These are phyloP conservation scores for Acanthopleura granulata DNA, from an alignment of 2,888 invertebrate genomes.

Conservation along the genomic window DNA sequence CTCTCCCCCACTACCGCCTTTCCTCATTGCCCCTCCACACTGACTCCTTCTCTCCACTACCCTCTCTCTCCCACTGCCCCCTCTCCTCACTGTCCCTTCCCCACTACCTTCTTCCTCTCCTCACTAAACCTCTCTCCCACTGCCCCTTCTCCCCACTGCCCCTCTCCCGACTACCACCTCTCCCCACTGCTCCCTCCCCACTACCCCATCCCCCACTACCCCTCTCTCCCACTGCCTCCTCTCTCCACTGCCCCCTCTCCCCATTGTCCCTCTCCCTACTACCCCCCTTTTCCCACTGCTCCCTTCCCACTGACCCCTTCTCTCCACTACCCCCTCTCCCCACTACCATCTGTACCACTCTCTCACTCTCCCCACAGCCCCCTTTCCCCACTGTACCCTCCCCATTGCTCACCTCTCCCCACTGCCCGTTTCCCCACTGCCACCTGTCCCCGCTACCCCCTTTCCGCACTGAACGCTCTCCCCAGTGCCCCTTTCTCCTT, in stretches of 20 bases:
- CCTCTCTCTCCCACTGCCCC: neutral
- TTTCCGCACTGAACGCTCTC: neutral
- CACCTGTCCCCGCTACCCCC: neutral
- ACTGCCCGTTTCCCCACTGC: neutral
- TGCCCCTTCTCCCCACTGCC: neutral
- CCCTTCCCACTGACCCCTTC: constrained; percentile 8
- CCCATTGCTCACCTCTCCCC: neutral
- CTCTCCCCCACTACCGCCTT: neutral
- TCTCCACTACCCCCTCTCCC: neutral
- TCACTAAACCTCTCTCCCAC: neutral
- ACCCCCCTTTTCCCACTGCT: neutral
- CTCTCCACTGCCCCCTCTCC: neutral
- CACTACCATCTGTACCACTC: neutral
- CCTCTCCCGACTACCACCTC: neutral
- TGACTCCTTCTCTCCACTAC: neutral
- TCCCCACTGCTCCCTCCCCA: neutral
- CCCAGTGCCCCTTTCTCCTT: neutral
- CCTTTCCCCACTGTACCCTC: neutral
- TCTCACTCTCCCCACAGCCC: neutral
- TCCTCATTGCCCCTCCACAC: neutral
- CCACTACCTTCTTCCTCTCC: neutral
- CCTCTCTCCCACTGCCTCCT: neutral
- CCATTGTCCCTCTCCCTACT: neutral
- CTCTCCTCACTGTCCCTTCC: neutral
- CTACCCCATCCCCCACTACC: neutral